A percentile compares a stretch with the other conserved stretches of the same genome.
Conservation (phyloP, 2,113 vertebrate species). For the Hippocampus barbouri region DNA sequence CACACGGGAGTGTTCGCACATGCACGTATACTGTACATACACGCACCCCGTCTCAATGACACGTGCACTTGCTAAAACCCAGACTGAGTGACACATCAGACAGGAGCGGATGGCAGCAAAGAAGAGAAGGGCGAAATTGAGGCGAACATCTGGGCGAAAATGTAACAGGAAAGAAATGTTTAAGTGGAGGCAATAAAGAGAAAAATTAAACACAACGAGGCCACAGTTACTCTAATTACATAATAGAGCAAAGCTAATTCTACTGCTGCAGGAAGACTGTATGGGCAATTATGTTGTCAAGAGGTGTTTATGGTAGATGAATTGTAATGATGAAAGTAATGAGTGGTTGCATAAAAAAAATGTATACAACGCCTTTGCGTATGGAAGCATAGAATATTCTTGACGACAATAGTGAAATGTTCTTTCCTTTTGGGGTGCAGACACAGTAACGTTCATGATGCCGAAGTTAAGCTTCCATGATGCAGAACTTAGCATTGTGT, state of each 20-base stretch:
- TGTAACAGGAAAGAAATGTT: slow-evolving; percentile 20
- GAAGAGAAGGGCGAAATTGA: slow-evolving; percentile 12
- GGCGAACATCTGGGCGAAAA: slow-evolving; percentile 19
- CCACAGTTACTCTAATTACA: slow-evolving; percentile 18
- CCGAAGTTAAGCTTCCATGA: too few species aligned
- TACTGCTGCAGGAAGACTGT: not conserved
- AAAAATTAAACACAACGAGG: slow-evolving; percentile 11
- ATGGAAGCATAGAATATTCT: not conserved
- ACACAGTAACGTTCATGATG: too few species aligned
- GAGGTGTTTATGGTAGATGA: not conserved
- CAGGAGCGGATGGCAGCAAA: slow-evolving; percentile 43
- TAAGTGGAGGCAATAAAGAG: slow-evolving; percentile 16
- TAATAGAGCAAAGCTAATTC: slow-evolving; percentile 13
- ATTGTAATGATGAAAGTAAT: not conserved
- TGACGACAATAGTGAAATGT: not conserved
- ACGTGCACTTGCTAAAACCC: slow-evolving; percentile 52
- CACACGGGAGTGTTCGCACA: not conserved
- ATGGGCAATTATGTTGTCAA: slow-evolving; percentile 2
- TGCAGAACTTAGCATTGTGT: too few species aligned
- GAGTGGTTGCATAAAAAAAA: slow-evolving; percentile 2
- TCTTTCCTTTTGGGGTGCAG: not conserved
- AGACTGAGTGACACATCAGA: slow-evolving; percentile 61
- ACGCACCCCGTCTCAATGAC: slow-evolving; percentile 14
- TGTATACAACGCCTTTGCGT: not conserved
- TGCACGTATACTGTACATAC: slow-evolving; percentile 15